Conservation (phyloP, 2,113 vertebrate species). For the Carassius gibelio region DNA sequence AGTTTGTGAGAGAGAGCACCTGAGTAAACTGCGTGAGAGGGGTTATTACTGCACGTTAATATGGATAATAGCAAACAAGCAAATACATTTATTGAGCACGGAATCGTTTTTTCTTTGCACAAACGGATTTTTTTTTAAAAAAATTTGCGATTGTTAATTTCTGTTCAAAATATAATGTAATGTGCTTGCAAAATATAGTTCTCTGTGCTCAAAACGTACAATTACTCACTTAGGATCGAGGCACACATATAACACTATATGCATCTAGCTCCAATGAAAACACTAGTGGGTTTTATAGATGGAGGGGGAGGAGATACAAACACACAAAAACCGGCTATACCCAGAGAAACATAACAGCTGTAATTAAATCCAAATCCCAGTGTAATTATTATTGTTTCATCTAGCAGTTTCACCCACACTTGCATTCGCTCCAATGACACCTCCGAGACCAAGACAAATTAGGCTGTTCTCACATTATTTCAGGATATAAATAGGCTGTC, state of each 20-base stretch:
- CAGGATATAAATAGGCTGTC: conserved; percentile 75
- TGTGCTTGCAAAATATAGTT: too few species aligned
- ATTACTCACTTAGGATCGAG: too few species aligned
- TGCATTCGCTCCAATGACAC: conserved; percentile 70
- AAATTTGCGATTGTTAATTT: too few species aligned
- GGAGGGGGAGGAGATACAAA: conserved; percentile 34
- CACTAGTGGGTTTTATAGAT: conserved; percentile 48
- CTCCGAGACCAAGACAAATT: conserved; percentile 75
- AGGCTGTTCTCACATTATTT: conserved; percentile 73
- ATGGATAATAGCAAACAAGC: too few species aligned
- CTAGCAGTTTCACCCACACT: conserved; percentile 51
- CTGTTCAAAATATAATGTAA: too few species aligned
- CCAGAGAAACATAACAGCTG: conserved; percentile 59
- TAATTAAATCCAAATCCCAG: conserved; percentile 65
- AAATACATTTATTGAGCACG: too few species aligned
- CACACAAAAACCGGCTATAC: conserved; percentile 62
- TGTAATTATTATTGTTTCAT: conserved; percentile 70
- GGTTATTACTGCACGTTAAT: too few species aligned
- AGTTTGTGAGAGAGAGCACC: too few species aligned
- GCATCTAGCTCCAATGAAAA: conserved; percentile 43
- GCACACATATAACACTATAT: background rate
- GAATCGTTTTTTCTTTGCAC: too few species aligned
- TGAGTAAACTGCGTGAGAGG: too few species aligned
- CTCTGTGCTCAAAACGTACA: too few species aligned
- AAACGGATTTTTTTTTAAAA: too few species aligned